A percentile compares a stretch with the other conserved stretches of the same genome.
phyloP scores from a whole-genome alignment of 2,888 invertebrate species.

The Plebejus argus region DNA sequence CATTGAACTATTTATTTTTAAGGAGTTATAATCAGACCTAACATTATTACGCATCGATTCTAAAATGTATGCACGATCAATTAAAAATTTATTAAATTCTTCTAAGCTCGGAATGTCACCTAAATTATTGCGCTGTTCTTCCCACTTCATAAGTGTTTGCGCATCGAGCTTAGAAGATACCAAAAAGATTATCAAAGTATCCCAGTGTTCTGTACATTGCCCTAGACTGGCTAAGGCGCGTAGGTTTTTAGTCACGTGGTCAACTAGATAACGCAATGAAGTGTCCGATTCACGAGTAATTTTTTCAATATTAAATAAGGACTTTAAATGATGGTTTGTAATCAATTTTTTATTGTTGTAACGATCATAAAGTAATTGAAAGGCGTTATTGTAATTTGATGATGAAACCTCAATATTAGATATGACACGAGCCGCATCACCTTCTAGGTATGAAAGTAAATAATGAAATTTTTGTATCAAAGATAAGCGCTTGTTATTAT shows the following conservation, averaged over 20 bases:
- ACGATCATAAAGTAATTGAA: conserved; percentile 36
- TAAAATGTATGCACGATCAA: background rate
- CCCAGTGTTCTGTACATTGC: conserved; percentile 41
- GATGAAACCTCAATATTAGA: conserved; percentile 39
- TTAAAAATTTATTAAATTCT: conserved; percentile 38
- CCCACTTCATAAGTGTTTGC: conserved; percentile 37
- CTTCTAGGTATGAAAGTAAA: conserved; percentile 38
- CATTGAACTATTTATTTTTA: too few species aligned
- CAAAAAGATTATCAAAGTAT: conserved; percentile 37
- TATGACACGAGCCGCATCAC: conserved; percentile 39
- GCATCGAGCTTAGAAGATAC: conserved; percentile 40
- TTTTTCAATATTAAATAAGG: conserved; percentile 36
- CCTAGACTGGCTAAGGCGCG: conserved; percentile 41
- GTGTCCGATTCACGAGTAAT: conserved; percentile 38
- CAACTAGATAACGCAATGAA: conserved; percentile 40
- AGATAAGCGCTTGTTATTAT: conserved; percentile 35
- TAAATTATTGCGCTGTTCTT: conserved; percentile 34
- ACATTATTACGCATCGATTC: background rate
- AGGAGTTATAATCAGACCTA: too few species aligned
- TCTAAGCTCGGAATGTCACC: conserved; percentile 34
- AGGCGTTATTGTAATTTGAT: conserved; percentile 38
- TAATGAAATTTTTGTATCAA: conserved; percentile 41
- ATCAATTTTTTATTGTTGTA: conserved; percentile 40
- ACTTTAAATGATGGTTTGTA: conserved; percentile 38
- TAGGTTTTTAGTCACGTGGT: conserved; percentile 42